phyloP scores from a whole-genome alignment of 2,797 vertebrate species.

The Melanotaenia nigrans region DNA sequence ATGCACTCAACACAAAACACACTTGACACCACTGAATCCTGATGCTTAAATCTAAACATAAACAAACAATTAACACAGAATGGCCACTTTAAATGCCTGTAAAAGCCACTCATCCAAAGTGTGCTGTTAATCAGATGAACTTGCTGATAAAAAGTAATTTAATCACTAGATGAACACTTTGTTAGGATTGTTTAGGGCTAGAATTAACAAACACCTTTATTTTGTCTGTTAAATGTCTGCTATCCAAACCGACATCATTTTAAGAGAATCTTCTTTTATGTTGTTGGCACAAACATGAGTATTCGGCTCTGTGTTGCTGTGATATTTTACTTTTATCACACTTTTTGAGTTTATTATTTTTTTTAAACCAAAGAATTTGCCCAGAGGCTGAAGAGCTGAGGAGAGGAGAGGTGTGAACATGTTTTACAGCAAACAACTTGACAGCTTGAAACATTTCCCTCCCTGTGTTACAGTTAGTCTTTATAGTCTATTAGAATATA shows the following conservation, averaged over 20 bases:
- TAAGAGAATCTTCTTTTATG: too few relatives aligned
- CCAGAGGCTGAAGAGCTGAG: conserved; percentile 24
- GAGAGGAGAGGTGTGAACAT: conserved; percentile 23
- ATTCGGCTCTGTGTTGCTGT: conserved; percentile 5
- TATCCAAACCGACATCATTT: too few relatives aligned
- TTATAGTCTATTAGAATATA: conserved; percentile 2
- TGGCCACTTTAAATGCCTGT: too few relatives aligned
- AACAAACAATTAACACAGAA: too few relatives aligned
- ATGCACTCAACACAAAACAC: neutral
- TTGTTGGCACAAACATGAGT: conserved; percentile 1
- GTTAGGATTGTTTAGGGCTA: conserved; percentile 19
- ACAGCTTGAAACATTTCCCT: conserved; percentile 21
- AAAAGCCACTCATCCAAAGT: conserved; percentile 18
- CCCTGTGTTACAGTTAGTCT: conserved; percentile 27
- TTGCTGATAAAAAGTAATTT: conserved; percentile 34
- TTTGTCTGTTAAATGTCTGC: too few relatives aligned
- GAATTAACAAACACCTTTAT: conserved; percentile 14
- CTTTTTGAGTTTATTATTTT: conserved; percentile 24
- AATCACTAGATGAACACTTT: conserved; percentile 34
- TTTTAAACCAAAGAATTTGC: conserved; percentile 34
- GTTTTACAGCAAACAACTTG: conserved; percentile 53
- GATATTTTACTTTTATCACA: conserved; percentile 16
- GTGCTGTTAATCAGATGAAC: conserved; percentile 42
- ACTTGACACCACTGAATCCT: conserved; percentile 10
- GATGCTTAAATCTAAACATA: conserved; percentile 16